These are phyloP conservation scores for Liparis tanakae DNA, from an alignment of 2,797 vertebrate genomes.

Conservation along the genomic window DNA sequence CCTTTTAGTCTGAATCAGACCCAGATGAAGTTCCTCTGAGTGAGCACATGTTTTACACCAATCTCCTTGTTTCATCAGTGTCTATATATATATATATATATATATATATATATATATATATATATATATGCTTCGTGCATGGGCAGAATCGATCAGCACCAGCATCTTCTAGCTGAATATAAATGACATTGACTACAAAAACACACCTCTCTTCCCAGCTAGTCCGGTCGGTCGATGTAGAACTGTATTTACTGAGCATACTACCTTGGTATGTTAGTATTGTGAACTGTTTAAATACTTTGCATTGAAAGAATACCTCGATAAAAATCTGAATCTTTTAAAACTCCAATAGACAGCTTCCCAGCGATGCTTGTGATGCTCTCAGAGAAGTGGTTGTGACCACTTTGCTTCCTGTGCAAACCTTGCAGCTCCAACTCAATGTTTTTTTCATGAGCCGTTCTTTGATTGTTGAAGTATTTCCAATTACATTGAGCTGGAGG, in stretches of 20 bases:
- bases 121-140: constrained; percentile 14
- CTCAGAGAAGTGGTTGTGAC: neutral
- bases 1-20: constrained; percentile 13
- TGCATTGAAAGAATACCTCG: neutral
- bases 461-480: constrained; percentile 28
- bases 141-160: constrained; percentile 10
- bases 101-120: neutral
- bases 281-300: neutral
- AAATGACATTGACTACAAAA: constrained; percentile 7
- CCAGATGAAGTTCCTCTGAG: constrained; percentile 7
- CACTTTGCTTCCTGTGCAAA: constrained; percentile 25
- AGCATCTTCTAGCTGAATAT: neutral
- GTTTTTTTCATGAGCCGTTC: constrained; percentile 17
- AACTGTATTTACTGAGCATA: neutral
- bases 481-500: neutral
- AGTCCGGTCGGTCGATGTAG: neutral
- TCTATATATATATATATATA: constrained; percentile 4
- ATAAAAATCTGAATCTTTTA: neutral
- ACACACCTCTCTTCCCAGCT: neutral
- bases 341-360: neutral
- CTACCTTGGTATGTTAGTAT: neutral
- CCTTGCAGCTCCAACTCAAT: constrained; percentile 25
- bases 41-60: constrained; percentile 32
- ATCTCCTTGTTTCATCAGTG: constrained; percentile 9
- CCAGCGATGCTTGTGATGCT: constrained; percentile 11